phyloP scores from a whole-genome alignment of 2,888 invertebrate genomes.

The Leistus spinibarbis region DNA sequence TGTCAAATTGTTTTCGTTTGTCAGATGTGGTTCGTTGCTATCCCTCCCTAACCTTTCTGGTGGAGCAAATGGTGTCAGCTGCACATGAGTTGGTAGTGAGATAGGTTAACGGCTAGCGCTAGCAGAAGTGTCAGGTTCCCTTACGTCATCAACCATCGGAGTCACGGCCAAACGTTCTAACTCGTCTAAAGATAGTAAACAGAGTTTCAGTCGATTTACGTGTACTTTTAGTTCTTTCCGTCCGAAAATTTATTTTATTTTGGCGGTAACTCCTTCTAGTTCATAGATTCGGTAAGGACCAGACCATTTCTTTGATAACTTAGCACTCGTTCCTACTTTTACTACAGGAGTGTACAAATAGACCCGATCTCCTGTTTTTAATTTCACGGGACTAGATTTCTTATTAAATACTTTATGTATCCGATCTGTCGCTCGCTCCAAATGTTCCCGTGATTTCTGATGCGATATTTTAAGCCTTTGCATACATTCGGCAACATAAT shows the following conservation, averaged over 20 bases:
- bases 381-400: neutral
- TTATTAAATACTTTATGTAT: constrained; percentile 13
- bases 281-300: constrained; percentile 4
- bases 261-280: neutral
- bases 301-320: neutral
- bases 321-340: neutral
- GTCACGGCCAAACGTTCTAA: neutral
- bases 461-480: neutral
- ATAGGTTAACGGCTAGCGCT: neutral
- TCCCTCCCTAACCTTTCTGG: neutral
- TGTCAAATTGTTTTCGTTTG: no score
- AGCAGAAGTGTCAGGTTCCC: neutral
- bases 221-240: neutral
- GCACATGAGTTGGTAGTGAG: neutral
- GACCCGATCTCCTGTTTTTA: constrained; percentile 8
- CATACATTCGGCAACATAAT: constrained; percentile 6
- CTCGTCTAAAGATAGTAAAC: neutral
- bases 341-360: constrained; percentile 8
- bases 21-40: neutral
- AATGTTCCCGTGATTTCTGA: neutral
- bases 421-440: neutral
- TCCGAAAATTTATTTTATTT: neutral
- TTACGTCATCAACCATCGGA: neutral
- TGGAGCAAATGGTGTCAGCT: neutral
- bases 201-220: neutral